Evolutionary conservation across 2,888 invertebrate species (phyloP), one percentile per base, ranked within the genome.

Genomic region (Stenodema calcarata): DNA sequence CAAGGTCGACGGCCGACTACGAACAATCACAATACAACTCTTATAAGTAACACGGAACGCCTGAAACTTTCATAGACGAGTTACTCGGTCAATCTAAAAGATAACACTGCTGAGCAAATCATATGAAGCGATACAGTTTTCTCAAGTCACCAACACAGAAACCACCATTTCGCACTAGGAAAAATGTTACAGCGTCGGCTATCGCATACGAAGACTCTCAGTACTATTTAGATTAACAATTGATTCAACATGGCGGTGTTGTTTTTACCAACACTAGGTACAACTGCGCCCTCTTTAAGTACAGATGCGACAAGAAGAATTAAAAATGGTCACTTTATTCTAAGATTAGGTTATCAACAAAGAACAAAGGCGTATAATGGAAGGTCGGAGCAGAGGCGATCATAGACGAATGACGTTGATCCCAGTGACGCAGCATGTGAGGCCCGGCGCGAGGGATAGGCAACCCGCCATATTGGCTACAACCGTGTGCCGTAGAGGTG

Each of bases 191-290:
- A 80, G 28, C 78, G 78, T 44, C 54, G 35, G 30, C 80, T 4
- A 30, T 6, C 30, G 11, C 50, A 27, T 27, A 12, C 54, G 30
- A 54, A 28, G 28, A 28, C 41, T 16, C 28, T 35, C 69, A 69
- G 70, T 69, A n/a, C n/a, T n/a, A 82, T 82, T 82, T 82, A 70
- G 70, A 82, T 35, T 92, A 92, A 93, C 92, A 92, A 92, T 92
- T 92, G 92, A 92, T 92, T 92, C 93, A 92, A 93, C 92, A 93
- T 93, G 93, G 93, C 92, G 92, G 92, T 92, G 92, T 92, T 92
- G 92, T 92, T 90, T 89, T 89, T 89, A 87, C 82, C 50, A 82
- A 69, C 42, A 82, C 41, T 69, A 18, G 69, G 42, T 70, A 82
- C 82, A 82, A 82, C 70, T 41, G 82, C 69, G 82, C 62, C 54